Evolutionary conservation across 2,888 invertebrate genomes (phyloP), one percentile per base, ranked within the genome.

Genomic region (Drosophila pseudotakahashii): DNA sequence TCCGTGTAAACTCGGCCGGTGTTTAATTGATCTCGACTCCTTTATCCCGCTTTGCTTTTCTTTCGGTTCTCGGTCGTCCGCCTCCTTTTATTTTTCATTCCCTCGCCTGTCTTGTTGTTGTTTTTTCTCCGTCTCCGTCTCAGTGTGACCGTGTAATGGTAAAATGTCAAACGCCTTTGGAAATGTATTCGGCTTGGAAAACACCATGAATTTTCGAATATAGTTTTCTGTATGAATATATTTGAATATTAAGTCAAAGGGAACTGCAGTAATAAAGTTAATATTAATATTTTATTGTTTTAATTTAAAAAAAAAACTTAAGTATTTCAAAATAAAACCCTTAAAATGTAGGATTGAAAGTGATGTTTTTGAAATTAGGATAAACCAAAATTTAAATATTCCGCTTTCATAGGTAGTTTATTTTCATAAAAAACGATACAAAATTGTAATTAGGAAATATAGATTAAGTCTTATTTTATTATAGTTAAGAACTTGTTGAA

Each of bases 1-100:
- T 81, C 81, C 74, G 69, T 64, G 81, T 69, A 32, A 74, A 57
- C 74, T 42, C 13, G 10, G 23, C 13, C 14, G 58, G 41, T 41
- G 32, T 57, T 59, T 59, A 41, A 57, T 57, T 41, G 41, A 59
- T 34, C 41, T 41, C 32, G 39, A 7, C 36, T 39, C 37, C 6
- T 19, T 59, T 30, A 55, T 55, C 19, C 30, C n/a, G 53, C 11
- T 11, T 58, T 36, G 57, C 10, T 52, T 23, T 30, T 19, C 34
- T 4, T 30, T 19, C 9, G 45, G 23, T 44, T 48, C 37, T 9
- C 4, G 30, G 16, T 59, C 3, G 32, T 48, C 34, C 48, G 48
- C 16, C 30, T 58, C 26, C 16, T 11, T 59, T 39, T 59, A 59
- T 59, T 59, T 55, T 32, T 39, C 58, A 59, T 59, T 59, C 32